Conservation (phyloP, 1,140 invertebrate genomes). For the Drosophila kanapiae region DNA sequence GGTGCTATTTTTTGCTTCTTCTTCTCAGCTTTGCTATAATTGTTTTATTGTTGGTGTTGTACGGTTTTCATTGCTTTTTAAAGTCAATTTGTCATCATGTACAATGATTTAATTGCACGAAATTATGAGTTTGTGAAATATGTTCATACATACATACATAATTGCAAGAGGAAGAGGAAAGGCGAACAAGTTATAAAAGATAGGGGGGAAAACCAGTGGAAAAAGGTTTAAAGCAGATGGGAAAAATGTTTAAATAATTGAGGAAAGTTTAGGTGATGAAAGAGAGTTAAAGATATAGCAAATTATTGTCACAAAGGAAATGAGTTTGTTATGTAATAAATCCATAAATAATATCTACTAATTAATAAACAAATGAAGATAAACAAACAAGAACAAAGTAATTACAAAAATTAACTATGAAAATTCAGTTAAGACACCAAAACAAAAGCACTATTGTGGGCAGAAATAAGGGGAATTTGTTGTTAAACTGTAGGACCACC, state of each 20-base stretch:
- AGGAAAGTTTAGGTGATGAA: conserved; percentile 1
- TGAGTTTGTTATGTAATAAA: background rate
- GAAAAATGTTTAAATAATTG: background rate
- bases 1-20: conserved; percentile 7
- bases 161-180: conserved; percentile 18
- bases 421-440: no score
- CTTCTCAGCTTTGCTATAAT: conserved; percentile 8
- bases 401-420: no score
- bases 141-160: background rate
- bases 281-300: background rate
- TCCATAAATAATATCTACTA: background rate
- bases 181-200: conserved; percentile 12
- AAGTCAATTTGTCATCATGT: conserved; percentile 63
- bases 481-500: no score
- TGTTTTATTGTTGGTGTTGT: conserved; percentile 25
- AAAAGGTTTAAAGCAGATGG: background rate
- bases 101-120: conserved; percentile 69
- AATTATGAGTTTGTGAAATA: conserved; percentile 67
- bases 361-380: background rate
- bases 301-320: conserved; percentile 2
- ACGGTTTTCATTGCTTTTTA: conserved; percentile 46
- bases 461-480: no score
- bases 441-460: no score
- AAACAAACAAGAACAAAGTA: no score
- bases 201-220: background rate